phyloP scores from a whole-genome alignment of 2,797 vertebrate species.

The Anguilla pacifica region DNA sequence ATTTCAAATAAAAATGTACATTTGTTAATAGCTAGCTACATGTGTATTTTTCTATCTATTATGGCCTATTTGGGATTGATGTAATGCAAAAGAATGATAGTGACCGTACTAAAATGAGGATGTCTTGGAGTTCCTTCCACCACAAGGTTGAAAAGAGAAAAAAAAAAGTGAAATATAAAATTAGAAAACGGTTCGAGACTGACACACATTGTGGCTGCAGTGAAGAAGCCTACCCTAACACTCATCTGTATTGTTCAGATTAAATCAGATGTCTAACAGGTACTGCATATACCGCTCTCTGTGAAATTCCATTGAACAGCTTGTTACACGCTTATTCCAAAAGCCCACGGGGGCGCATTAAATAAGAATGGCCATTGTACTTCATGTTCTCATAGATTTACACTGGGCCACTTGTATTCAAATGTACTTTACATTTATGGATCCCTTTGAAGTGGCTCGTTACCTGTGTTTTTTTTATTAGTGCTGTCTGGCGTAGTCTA shows the following conservation, averaged over 20 bases:
- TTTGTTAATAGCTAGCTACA: not conserved
- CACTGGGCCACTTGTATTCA: conserved; percentile 25
- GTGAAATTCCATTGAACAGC: conserved; percentile 49
- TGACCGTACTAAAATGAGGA: not conserved
- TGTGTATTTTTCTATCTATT: not conserved
- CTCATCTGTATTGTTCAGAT: conserved; percentile 27
- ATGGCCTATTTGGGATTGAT: not conserved
- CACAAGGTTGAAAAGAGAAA: not conserved
- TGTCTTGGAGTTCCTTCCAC: not conserved
- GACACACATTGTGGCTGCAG: not conserved
- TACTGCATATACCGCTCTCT: conserved; percentile 38
- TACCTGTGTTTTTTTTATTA: conserved; percentile 30
- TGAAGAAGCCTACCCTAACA: not conserved
- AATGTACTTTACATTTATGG: conserved; percentile 40
- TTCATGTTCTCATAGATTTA: conserved; percentile 46
- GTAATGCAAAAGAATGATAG: not conserved
- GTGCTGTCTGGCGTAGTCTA: conserved; percentile 18
- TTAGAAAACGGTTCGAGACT: not conserved
- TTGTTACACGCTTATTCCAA: conserved; percentile 40
- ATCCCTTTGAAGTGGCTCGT: conserved; percentile 33
- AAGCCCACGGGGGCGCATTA: conserved; percentile 31
- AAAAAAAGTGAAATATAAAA: not conserved
- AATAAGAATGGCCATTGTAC: conserved; percentile 32
- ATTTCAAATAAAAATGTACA: not conserved
- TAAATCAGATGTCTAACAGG: conserved; percentile 45